Evolutionary conservation across 2,797 vertebrate species (phyloP).

Genomic region (Urocyon cinereoargenteus): DNA sequence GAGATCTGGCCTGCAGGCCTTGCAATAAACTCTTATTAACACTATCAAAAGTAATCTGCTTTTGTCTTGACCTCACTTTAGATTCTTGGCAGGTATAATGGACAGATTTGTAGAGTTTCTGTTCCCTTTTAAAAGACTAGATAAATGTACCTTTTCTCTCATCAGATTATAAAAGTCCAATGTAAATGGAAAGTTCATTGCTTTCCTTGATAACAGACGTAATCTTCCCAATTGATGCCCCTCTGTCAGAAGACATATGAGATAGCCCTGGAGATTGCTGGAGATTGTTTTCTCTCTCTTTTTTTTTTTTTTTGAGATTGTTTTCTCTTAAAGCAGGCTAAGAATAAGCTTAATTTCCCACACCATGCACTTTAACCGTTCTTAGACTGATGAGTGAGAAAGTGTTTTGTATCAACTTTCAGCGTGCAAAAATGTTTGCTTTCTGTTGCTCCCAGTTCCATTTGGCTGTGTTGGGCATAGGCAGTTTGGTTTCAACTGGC

Average conservation of each 20-base stretch:
- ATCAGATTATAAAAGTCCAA: conserved; percentile 75
- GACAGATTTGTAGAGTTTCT: conserved; percentile 74
- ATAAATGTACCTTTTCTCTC: conserved; percentile 73
- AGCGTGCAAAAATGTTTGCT: not conserved
- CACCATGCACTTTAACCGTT: conserved; percentile 48
- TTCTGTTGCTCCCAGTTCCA: not conserved
- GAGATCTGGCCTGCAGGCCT: conserved; percentile 66
- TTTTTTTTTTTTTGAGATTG: no score
- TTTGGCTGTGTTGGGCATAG: not conserved
- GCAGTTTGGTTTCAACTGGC: not conserved
- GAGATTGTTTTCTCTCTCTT: no score
- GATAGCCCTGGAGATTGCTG: conserved; percentile 64
- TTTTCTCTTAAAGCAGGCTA: conserved; percentile 53
- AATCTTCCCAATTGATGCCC: conserved; percentile 71
- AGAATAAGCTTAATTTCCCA: conserved; percentile 73
- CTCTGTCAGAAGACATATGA: conserved; percentile 38
- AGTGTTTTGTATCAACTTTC: conserved; percentile 26
- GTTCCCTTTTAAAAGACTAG: conserved; percentile 75
- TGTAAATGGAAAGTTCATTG: conserved; percentile 82
- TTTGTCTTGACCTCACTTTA: conserved; percentile 83
- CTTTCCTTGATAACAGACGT: conserved; percentile 69
- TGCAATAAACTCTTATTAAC: conserved; percentile 83
- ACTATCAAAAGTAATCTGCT: conserved; percentile 81
- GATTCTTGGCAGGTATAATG: conserved; percentile 79
- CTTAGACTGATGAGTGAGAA: conserved; percentile 46